phyloP scores from a whole-genome alignment of 2,113 vertebrate species.

The Muntiacus muntjak region DNA sequence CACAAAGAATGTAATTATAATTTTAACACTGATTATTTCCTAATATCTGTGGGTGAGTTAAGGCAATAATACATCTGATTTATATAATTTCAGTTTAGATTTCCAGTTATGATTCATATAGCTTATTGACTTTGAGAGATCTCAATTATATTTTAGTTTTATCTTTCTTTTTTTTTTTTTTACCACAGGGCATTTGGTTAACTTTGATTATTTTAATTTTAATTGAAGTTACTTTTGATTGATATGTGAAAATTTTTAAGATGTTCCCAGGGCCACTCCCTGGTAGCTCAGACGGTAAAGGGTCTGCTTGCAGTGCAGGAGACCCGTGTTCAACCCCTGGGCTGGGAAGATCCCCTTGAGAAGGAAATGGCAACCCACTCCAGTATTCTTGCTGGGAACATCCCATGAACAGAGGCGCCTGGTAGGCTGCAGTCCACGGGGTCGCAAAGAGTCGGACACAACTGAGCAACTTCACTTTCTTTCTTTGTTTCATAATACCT shows the following conservation, averaged over 20 bases:
- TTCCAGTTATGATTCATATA: neutral
- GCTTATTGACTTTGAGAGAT: neutral
- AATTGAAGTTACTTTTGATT: constrained; percentile 5
- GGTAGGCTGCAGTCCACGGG: no score
- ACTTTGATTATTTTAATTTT: neutral
- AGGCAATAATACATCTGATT: neutral
- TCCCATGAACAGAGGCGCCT: no score
- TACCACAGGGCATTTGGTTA: neutral
- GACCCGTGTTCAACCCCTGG: no score
- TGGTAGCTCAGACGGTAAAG: no score
- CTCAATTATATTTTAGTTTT: neutral
- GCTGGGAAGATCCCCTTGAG: no score
- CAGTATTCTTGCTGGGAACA: no score
- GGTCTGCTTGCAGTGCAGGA: no score
- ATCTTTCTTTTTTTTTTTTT: neutral
- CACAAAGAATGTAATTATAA: neutral
- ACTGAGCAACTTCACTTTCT: no score
- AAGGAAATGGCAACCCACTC: no score
- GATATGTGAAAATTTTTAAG: neutral
- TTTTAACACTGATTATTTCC: neutral
- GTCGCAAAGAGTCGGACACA: no score
- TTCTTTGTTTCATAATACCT: neutral
- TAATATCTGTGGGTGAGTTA: neutral
- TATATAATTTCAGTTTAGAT: neutral
- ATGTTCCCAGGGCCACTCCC: no score